Conservation (phyloP, 2,113 vertebrate species). For the Halichoeres trimaculatus region DNA sequence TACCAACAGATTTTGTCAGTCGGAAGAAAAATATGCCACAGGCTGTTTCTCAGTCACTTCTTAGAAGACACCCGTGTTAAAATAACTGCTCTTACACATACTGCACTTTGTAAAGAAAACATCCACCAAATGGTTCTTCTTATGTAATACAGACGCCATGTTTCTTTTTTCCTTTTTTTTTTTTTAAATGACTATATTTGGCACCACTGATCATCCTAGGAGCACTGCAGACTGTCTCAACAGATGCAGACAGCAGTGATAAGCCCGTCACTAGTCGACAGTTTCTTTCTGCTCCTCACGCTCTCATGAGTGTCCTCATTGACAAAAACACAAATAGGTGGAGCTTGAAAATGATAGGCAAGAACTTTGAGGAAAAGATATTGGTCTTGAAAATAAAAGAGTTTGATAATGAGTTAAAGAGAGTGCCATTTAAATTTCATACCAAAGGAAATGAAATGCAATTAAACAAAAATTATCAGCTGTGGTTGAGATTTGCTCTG, state of each 20-base stretch:
- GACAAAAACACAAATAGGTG: conserved; percentile 5
- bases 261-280: not conserved
- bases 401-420: not conserved
- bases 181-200: conserved; percentile 15
- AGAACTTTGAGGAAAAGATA: not conserved
- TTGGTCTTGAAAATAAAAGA: conserved; percentile 1
- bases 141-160: conserved; percentile 28
- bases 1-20: conserved; percentile 5
- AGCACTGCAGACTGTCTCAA: conserved; percentile 24
- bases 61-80: conserved; percentile 6
- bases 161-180: conserved; percentile 1
- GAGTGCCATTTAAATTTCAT: not conserved
- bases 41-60: not conserved
- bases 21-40: conserved; percentile 1
- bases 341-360: not conserved
- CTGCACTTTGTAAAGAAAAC: conserved; percentile 19
- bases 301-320: not conserved
- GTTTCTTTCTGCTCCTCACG: not conserved
- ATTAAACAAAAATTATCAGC: too few relatives aligned
- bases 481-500: too few relatives aligned
- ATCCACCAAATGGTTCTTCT: conserved; percentile 27
- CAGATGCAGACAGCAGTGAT: conserved; percentile 20
- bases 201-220: conserved; percentile 18
- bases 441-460: too few relatives aligned
- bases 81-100: conserved; percentile 9